Conservation (phyloP, 2,888 invertebrate species). For the Lathronympha strigana region DNA sequence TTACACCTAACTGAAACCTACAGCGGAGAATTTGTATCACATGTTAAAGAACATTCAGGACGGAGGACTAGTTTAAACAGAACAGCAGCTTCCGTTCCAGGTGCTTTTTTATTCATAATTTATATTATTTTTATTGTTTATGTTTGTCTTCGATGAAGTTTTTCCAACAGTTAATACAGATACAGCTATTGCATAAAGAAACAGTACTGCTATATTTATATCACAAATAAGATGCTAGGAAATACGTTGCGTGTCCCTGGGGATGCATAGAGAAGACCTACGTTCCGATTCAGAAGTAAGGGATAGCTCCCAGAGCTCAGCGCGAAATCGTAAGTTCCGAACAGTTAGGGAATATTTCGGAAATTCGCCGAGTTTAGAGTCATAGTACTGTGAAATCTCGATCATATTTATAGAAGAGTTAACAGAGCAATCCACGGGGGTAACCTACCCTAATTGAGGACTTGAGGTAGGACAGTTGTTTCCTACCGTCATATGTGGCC, state of each 20-base stretch:
- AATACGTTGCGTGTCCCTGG: slow-evolving; percentile 7
- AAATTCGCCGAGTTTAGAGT: neutral
- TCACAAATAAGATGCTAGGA: slow-evolving; percentile 18
- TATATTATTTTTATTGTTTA: too few species aligned
- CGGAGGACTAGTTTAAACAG: slow-evolving; percentile 8
- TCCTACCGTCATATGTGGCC: too few species aligned
- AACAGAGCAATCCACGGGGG: too few species aligned
- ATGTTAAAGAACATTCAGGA: slow-evolving; percentile 6
- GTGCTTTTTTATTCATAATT: too few species aligned
- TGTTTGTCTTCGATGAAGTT: too few species aligned
- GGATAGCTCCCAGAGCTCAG: slow-evolving; percentile 10
- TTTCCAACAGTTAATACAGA: too few species aligned
- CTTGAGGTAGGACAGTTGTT: too few species aligned
- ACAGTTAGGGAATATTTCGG: neutral
- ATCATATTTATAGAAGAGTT: too few species aligned
- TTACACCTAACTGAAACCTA: too few species aligned
- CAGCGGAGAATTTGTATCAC: neutral
- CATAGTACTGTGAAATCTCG: too few species aligned
- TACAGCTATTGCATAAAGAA: slow-evolving; percentile 1
- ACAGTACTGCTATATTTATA: slow-evolving; percentile 1
- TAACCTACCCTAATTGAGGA: too few species aligned
- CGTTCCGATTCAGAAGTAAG: slow-evolving; percentile 13
- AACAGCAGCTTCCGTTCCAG: slow-evolving; percentile 10
- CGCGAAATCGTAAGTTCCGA: slow-evolving; percentile 9
- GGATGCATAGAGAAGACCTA: slow-evolving; percentile 29